These are phyloP conservation scores for Lapara coniferarum DNA, from an alignment of 2,888 invertebrate species.

Conservation along the genomic window DNA sequence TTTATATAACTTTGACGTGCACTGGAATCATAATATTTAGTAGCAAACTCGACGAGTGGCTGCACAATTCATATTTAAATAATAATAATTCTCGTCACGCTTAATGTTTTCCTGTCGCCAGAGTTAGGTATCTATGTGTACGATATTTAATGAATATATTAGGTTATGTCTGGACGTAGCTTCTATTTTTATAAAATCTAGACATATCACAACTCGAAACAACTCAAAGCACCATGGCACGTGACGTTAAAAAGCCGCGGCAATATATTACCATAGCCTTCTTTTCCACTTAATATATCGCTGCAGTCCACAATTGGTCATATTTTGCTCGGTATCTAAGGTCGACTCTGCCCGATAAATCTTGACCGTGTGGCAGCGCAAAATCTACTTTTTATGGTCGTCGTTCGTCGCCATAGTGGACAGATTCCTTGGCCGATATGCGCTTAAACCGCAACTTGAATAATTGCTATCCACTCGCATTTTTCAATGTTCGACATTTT, in stretches of 20 bases:
- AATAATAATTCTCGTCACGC: neutral
- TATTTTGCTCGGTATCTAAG: conserved; percentile 60
- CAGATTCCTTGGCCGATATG: conserved; percentile 74
- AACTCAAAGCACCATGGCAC: neutral
- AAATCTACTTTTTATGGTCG: conserved; percentile 73
- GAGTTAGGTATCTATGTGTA: neutral
- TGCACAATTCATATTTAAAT: neutral
- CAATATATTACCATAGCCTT: conserved; percentile 41
- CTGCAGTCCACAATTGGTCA: conserved; percentile 56
- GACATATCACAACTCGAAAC: neutral
- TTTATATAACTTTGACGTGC: neutral
- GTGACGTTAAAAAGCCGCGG: neutral
- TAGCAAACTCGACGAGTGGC: neutral
- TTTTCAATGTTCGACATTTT: conserved; percentile 59
- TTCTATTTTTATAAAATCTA: neutral
- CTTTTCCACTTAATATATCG: conserved; percentile 54
- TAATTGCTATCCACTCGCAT: conserved; percentile 59
- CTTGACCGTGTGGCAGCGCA: conserved; percentile 65
- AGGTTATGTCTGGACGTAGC: neutral
- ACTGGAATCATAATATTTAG: neutral
- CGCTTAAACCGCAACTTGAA: conserved; percentile 56
- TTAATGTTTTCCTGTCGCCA: conserved; percentile 10
- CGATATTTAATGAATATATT: neutral
- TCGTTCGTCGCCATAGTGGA: conserved; percentile 55
- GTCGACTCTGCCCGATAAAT: conserved; percentile 64